Evolutionary conservation across 2,113 vertebrate genomes (phyloP).

Genomic region (Anarhynchus alexandrinus): DNA sequence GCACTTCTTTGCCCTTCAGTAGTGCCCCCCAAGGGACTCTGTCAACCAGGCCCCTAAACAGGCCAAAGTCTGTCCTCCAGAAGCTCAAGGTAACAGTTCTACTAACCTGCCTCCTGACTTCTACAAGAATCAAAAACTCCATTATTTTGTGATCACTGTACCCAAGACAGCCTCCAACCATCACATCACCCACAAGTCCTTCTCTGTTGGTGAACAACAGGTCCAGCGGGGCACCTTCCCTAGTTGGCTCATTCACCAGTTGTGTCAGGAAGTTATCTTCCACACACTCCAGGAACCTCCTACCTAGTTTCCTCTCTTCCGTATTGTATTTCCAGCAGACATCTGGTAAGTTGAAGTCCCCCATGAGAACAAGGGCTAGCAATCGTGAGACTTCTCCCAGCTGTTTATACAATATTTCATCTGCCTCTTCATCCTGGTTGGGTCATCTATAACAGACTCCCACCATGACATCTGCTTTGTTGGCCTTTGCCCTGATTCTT

Average conservation of each 20-base stretch:
- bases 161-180: background rate
- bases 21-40: background rate
- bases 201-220: background rate
- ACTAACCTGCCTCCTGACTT: background rate
- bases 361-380: background rate
- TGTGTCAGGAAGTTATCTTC: background rate
- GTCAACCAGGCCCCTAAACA: background rate
- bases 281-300: background rate
- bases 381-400: background rate
- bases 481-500: background rate
- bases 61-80: background rate
- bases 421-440: background rate
- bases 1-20: background rate
- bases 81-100: background rate
- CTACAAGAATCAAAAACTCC: background rate
- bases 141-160: background rate
- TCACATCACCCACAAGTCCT: background rate
- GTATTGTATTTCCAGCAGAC: background rate
- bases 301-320: background rate
- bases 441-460: background rate
- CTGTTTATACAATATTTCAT: background rate
- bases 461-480: background rate
- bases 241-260: background rate
- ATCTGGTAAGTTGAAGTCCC: background rate
- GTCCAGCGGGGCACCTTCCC: background rate